Conservation (phyloP, 2,797 vertebrate genomes). For the Hephaestus fuliginosus region DNA sequence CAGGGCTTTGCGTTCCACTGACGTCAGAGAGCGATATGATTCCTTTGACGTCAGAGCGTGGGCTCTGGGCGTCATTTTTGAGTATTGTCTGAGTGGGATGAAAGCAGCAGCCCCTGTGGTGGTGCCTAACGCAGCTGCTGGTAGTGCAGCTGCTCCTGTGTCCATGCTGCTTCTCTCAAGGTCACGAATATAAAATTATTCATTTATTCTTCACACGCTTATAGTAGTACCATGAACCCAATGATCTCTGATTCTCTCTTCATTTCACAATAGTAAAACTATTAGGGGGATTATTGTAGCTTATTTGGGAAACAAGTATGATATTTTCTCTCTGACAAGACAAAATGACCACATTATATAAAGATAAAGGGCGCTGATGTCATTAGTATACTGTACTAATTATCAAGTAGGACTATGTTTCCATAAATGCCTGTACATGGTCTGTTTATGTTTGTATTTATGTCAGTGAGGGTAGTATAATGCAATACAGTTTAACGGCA, state of each 20-base stretch:
- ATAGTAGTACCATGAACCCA: not conserved
- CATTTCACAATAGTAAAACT: not conserved
- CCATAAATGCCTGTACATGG: not conserved
- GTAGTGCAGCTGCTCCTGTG: constrained; percentile 67
- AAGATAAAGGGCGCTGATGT: not conserved
- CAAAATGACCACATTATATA: not conserved
- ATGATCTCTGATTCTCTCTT: not conserved
- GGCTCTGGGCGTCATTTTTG: constrained; percentile 67
- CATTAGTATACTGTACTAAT: not conserved
- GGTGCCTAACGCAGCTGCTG: constrained; percentile 57
- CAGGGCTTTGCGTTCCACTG: constrained; percentile 56
- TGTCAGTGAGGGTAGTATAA: not conserved
- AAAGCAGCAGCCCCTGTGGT: constrained; percentile 68
- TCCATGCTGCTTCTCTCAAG: constrained; percentile 52
- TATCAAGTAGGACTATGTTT: not conserved
- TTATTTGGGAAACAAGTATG: not conserved
- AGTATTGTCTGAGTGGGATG: constrained; percentile 54
- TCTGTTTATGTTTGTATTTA: not conserved
- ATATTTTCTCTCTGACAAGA: not conserved
- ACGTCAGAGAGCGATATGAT: constrained; percentile 68
- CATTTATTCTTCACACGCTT: constrained; percentile 24
- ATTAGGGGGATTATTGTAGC: not conserved
- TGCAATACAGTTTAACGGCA: constrained; percentile 2
- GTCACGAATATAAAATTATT: constrained; percentile 40
- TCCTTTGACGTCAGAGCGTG: constrained; percentile 72